Evolutionary conservation across 2,888 invertebrate species (phyloP).

Genomic region (Gonocerus acuteangulatus): DNA sequence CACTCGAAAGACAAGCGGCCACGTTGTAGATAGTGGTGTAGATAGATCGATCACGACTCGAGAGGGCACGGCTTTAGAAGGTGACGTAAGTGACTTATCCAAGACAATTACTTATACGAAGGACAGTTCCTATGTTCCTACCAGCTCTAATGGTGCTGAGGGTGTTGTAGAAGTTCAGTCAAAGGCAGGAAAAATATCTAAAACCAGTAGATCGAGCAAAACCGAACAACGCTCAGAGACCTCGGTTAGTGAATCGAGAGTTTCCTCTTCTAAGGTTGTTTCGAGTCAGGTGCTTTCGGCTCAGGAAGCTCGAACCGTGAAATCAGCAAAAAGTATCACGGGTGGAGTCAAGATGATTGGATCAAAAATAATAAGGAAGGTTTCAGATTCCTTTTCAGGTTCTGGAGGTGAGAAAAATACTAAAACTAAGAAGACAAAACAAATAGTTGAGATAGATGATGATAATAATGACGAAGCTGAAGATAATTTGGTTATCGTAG

Average conservation of each 20-base stretch:
- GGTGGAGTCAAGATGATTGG: neutral
- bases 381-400: neutral
- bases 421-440: neutral
- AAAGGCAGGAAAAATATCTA: constrained; percentile 20
- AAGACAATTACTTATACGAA: neutral
- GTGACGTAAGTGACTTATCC: neutral
- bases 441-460: neutral
- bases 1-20: neutral
- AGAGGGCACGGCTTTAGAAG: neutral
- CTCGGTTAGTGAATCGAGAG: constrained; percentile 14
- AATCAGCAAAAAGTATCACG: neutral
- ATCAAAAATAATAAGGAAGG: neutral
- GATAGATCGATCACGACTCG: neutral
- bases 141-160: neutral
- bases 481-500: neutral
- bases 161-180: constrained; percentile 11
- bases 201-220: constrained; percentile 16
- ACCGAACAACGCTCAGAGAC: constrained; percentile 12
- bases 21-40: neutral
- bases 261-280: constrained; percentile 18
- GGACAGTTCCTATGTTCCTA: neutral
- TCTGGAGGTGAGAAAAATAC: neutral
- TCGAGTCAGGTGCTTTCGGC: constrained; percentile 6
- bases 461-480: neutral
- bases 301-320: neutral